Base-by-base conservation (phyloP, 2,888 invertebrate genomes). In the Tanaodytes sp. region DNA sequence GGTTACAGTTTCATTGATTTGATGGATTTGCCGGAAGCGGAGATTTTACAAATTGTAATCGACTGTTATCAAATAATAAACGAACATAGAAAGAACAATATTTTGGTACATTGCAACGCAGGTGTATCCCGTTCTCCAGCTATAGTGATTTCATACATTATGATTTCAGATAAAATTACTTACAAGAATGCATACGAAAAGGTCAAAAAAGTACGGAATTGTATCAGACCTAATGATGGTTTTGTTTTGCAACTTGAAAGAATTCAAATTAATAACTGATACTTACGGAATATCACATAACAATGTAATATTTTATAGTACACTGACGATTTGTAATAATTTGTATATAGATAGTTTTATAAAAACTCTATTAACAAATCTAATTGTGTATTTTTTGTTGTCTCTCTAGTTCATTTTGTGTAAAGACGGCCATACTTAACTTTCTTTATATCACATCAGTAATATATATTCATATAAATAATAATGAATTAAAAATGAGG, bases 41-140 rank as follows among this genome's bases (percentile, higher is more conserved):
- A 90, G 77, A 85, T 93, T 52, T 79, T 77, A 31, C 77, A 84
- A 5, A 80, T 89, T 30, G 80, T 93, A 33, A 77, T 83, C 8
- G 84, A 86, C 9, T 89, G 91, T 76, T 86, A 91, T 61, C 81
- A 86, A 1, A 92, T 92, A 76, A 91, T 96, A 45, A 86, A 89
- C n/a, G 71, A 84, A 31, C 75, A 81, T n/a, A 76, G 75, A 2
- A 82, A 82, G 18, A 87, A 89, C 19, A 88, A 89, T 79, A 87
- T 95, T 49, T 86, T 95, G 71, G 90, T 97, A 1, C 96, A 97
- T 85, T 97, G 97, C 80, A 97, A 96, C 84, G 96, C 96, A 0
- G 97, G 97, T 0, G 91, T 96, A 0, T 97, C 96, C 0, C 87
- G 97, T 8, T 92, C 96, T 1, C 89, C 95, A 0, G 88, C 92